These are phyloP conservation scores for Enteromius anoplus DNA, from an alignment of 2,797 vertebrate species.

Conservation along the genomic window DNA sequence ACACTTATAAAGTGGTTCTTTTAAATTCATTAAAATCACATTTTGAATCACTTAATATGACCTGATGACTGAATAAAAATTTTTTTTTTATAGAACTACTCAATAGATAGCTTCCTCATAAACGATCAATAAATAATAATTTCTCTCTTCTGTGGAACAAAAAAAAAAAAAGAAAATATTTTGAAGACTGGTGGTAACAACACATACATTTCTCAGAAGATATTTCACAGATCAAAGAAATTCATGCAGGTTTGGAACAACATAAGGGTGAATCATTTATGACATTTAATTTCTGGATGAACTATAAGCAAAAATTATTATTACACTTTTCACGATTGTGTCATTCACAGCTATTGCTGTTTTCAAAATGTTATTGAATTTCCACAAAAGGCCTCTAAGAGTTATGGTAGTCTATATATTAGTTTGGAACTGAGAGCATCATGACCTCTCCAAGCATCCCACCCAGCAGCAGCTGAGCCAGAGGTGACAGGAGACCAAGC, in stretches of 20 bases:
- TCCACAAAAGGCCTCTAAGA: not conserved
- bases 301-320: not conserved
- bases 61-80: not conserved
- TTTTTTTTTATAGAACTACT: no score
- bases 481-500: slow-evolving; percentile 16
- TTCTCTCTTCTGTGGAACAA: not conserved
- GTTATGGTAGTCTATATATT: not conserved
- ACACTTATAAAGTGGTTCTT: not conserved
- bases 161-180: not conserved
- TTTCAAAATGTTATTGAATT: slow-evolving; percentile 6
- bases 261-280: not conserved
- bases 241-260: not conserved
- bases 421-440: not conserved
- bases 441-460: not conserved
- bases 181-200: not conserved
- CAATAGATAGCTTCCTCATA: not conserved
- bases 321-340: not conserved
- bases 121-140: not conserved
- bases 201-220: not conserved
- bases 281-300: not conserved
- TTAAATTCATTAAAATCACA: not conserved
- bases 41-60: not conserved
- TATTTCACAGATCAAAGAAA: not conserved
- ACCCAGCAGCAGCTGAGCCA: slow-evolving; percentile 21
- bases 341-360: not conserved